Evolutionary conservation across 2,888 invertebrate genomes (phyloP).

Genomic region (Sesia apiformis): DNA sequence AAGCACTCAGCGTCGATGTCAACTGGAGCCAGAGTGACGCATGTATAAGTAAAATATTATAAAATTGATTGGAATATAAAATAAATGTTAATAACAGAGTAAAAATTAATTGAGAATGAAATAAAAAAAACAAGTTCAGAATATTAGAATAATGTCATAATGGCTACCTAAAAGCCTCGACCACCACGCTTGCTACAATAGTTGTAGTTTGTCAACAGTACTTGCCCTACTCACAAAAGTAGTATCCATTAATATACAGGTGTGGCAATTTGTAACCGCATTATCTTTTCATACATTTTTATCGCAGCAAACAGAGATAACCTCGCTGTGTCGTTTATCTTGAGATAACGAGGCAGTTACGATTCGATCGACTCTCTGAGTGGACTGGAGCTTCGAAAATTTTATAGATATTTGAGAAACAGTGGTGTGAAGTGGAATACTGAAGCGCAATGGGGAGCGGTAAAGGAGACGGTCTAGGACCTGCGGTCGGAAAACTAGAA

Average conservation of each 20-base stretch:
- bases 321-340: conserved; percentile 51
- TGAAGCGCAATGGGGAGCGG: conserved; percentile 72
- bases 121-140: no score
- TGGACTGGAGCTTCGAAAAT: conserved; percentile 22
- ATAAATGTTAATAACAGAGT: no score
- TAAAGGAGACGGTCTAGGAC: conserved; percentile 63
- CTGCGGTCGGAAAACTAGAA: conserved; percentile 77
- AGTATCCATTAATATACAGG: conserved; percentile 25
- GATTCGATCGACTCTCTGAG: conserved; percentile 34
- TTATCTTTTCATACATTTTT: conserved; percentile 52
- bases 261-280: conserved; percentile 51
- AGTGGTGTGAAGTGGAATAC: conserved; percentile 21
- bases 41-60: no score
- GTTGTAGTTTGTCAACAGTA: no score
- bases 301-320: conserved; percentile 67
- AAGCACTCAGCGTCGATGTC: no score
- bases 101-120: no score
- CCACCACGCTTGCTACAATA: no score
- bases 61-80: no score
- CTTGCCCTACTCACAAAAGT: no score
- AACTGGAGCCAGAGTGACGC: no score
- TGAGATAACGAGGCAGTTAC: conserved; percentile 48
- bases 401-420: conserved; percentile 4
- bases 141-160: no score
- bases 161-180: no score